These are phyloP conservation scores for Sialia sialis DNA, from an alignment of 2,113 vertebrate species.

Conservation along the genomic window DNA sequence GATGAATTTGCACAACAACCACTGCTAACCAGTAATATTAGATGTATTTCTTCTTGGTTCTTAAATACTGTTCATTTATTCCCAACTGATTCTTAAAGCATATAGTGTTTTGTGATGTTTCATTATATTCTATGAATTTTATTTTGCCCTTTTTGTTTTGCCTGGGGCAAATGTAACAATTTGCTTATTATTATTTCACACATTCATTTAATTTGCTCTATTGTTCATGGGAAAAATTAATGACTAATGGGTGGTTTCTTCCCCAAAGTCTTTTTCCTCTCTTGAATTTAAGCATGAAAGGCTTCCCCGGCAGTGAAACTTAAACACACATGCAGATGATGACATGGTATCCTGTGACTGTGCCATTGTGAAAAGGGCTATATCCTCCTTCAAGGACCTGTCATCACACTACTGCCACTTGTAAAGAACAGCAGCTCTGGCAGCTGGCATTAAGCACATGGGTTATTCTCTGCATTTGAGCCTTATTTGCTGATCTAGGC, in stretches of 20 bases:
- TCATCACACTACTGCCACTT: neutral
- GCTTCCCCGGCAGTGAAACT: neutral
- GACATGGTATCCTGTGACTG: neutral
- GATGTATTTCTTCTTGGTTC: neutral
- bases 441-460: neutral
- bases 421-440: neutral
- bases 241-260: neutral
- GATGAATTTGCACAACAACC: neutral
- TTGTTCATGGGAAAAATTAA: neutral
- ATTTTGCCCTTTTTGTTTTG: neutral
- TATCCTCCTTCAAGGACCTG: neutral
- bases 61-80: neutral
- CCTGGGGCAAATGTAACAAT: neutral
- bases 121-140: neutral
- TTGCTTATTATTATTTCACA: neutral
- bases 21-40: neutral
- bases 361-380: neutral
- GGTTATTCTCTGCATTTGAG: neutral
- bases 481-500: neutral
- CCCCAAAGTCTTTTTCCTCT: neutral
- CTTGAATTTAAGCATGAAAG: neutral
- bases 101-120: neutral
- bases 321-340: neutral
- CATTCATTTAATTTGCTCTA: conserved; percentile 22
- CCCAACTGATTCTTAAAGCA: neutral